Percentiles rank a stretch among this genome's conserved stretches.
These are phyloP conservation scores for Eurosta solidaginis DNA, from an alignment of 1,140 invertebrate species.

Conservation along the genomic window DNA sequence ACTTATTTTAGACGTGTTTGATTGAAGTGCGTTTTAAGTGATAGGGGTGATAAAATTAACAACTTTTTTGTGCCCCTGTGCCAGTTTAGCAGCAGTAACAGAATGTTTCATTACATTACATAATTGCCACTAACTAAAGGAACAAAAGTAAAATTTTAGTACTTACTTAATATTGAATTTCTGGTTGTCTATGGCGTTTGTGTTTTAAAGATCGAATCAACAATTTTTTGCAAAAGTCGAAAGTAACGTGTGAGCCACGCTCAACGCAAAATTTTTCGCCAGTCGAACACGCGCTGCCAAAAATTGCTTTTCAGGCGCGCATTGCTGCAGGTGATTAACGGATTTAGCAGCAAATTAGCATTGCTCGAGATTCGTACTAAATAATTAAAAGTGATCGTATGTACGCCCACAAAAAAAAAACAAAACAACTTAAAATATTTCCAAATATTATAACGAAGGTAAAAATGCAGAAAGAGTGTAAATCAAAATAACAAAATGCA, in stretches of 20 bases:
- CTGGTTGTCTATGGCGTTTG: neutral
- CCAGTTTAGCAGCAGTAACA: neutral
- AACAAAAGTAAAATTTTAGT: neutral
- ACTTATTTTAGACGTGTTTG: too few relatives aligned
- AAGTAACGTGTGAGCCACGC: too few relatives aligned
- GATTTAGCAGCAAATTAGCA: constrained; percentile 14
- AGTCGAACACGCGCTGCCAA: neutral
- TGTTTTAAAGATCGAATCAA: neutral
- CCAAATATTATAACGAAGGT: too few relatives aligned
- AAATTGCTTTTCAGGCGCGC: neutral
- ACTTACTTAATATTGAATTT: too few relatives aligned
- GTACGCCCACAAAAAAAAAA: neutral
- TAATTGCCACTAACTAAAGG: neutral
- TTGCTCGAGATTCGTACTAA: neutral
- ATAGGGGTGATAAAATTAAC: too few relatives aligned
- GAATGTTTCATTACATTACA: neutral
- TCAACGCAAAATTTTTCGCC: neutral
- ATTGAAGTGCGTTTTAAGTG: too few relatives aligned
- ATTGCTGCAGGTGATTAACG: constrained; percentile 10
- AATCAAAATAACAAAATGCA: neutral
- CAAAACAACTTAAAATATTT: neutral
- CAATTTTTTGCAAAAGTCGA: neutral
- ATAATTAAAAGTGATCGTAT: constrained; percentile 12
- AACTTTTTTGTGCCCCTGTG: neutral
- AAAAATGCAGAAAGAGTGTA: too few relatives aligned